Evolutionary conservation across 2,797 vertebrate genomes (phyloP), one percentile per base, ranked within the genome.

Genomic region (Gobionotothen gibberifrons): DNA sequence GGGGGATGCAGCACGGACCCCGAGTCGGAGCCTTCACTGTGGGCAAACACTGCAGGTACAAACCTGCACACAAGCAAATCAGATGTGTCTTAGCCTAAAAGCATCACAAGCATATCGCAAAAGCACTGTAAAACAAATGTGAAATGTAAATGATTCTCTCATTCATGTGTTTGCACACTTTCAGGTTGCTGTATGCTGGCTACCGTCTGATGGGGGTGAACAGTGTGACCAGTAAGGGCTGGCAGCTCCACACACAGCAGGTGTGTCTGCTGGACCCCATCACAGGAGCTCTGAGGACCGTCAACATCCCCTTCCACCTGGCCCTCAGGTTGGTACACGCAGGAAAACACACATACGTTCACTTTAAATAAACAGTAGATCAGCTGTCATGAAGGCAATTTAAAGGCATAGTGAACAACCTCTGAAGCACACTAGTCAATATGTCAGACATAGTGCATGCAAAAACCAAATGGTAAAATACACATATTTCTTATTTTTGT

Each of bases 151-250:
- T 36, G 0, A 36, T 36, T 36, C 32, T 36, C 32, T 36, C 32
- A 36, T 36, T 36, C 8, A 36, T 72, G 22, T 65, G 14, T 72
- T 15, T 44, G 4, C 43, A 6, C 8, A 15, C 26, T 43, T 89
- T 62, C 86, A 99, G 98, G 82, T 87, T 99, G 78, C 85, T 99
- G 73, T 99, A 97, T 85, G 96, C 97, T 60, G 98, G 98, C 68
- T 99, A 99, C 90, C 97, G 96, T 92, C 96, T 99, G 87, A 98
- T 99, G 97, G 98, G 98, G 53, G 93, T 99, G 74, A 99, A 99
- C 92, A 99, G 97, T 22, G 94, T 99, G 79, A 99, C 96, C 81
- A 99, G 97, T 91, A 96, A 99, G 78, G 96, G 96, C 32, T 99
- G 97, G 98, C 96, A 98, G 87, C 96, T 97, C 0, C 97, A 98